A percentile compares a stretch with the other conserved stretches of the same genome.
Evolutionary conservation across 2,888 invertebrate species (phyloP).

Genomic region (Drosophila ezoana): DNA sequence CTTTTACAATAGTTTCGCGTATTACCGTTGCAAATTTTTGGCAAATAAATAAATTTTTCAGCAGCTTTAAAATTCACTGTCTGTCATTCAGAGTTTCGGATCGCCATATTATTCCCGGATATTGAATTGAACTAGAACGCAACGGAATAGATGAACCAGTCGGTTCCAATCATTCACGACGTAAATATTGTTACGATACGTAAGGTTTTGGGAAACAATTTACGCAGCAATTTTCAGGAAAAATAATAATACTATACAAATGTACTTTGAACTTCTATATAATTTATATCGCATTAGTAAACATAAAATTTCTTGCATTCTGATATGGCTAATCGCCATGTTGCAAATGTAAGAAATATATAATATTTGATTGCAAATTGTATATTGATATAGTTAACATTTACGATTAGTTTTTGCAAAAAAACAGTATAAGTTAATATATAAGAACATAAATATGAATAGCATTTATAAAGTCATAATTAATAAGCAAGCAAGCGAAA

Average conservation of each 20-base stretch:
- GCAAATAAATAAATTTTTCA: slow-evolving; percentile 76
- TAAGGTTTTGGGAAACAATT: background rate
- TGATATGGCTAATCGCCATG: too few species aligned
- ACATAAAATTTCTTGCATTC: too few species aligned
- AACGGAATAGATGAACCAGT: slow-evolving; percentile 37
- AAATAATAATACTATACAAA: background rate
- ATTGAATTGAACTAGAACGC: slow-evolving; percentile 44
- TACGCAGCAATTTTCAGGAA: background rate
- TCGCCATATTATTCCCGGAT: slow-evolving; percentile 78
- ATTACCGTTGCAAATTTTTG: slow-evolving; percentile 76
- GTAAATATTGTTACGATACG: slow-evolving; percentile 4
- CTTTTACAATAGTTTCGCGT: slow-evolving; percentile 62
- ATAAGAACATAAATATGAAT: too few species aligned
- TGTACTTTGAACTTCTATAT: too few species aligned
- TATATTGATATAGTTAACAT: too few species aligned
- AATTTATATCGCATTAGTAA: too few species aligned
- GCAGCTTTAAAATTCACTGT: slow-evolving; percentile 76
- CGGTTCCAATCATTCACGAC: slow-evolving; percentile 11
- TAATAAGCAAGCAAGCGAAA: too few species aligned
- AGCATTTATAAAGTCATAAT: too few species aligned
- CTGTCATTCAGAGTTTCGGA: slow-evolving; percentile 75
- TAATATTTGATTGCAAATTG: too few species aligned
- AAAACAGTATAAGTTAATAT: too few species aligned
- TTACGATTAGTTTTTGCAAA: too few species aligned
- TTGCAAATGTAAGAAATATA: too few species aligned